phyloP scores from a whole-genome alignment of 2,888 invertebrate genomes.

The Philonicus albiceps region DNA sequence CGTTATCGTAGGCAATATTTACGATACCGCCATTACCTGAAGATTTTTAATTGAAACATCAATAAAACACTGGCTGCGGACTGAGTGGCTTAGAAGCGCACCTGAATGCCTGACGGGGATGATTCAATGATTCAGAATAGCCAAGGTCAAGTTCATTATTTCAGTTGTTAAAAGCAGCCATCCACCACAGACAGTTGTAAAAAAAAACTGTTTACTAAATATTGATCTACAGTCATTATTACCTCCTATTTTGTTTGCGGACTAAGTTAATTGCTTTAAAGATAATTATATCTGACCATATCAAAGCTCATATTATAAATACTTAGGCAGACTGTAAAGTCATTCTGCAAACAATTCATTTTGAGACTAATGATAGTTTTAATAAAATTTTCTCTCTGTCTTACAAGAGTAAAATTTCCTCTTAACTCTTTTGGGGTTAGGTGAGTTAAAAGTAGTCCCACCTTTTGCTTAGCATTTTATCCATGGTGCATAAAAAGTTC shows the following conservation, averaged over 20 bases:
- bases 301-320: not conserved
- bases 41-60: constrained; percentile 35
- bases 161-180: not conserved
- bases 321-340: not conserved
- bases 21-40: constrained; percentile 15
- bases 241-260: not conserved
- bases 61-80: constrained; percentile 2
- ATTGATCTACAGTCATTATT: not conserved
- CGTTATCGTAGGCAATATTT: constrained; percentile 21
- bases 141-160: constrained; percentile 9
- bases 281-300: not conserved
- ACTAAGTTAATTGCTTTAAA: not conserved
- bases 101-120: not conserved
- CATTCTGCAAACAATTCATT: not conserved
- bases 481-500: no score
- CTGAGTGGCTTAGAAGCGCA: not conserved
- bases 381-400: not conserved
- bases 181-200: not conserved
- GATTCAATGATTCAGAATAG: not conserved
- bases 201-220: not conserved
- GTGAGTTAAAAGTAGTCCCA: no score
- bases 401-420: no score
- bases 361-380: not conserved
- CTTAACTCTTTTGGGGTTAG: no score
- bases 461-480: no score